These are phyloP conservation scores for Enteromius thamalakanensis DNA, from an alignment of 2,797 vertebrate species.

Conservation along the genomic window DNA sequence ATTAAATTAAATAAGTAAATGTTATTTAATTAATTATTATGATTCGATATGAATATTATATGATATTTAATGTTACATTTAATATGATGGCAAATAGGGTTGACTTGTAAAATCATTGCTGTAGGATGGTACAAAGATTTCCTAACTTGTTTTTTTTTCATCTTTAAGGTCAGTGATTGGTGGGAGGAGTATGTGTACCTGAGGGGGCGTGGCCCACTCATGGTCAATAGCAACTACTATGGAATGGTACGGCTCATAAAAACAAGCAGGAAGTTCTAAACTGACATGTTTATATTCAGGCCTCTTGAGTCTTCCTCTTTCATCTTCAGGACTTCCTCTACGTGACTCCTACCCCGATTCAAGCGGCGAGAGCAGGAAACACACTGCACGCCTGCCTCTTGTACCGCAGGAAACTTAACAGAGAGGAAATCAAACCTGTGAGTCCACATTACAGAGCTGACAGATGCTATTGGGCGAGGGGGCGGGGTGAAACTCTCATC, in stretches of 20 bases:
- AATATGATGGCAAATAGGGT: not conserved
- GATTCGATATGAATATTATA: not conserved
- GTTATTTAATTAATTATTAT: too few species aligned
- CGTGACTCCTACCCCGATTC: constrained; percentile 86
- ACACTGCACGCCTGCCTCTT: constrained; percentile 76
- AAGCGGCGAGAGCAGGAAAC: constrained; percentile 82
- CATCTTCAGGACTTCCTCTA: constrained; percentile 86
- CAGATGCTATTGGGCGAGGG: not conserved
- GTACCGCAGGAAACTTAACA: constrained; percentile 81
- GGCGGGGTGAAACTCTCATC: not conserved
- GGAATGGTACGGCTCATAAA: constrained; percentile 79
- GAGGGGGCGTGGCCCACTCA: constrained; percentile 82
- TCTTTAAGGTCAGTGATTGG: constrained; percentile 87
- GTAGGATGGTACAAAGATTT: not conserved
- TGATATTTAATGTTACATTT: not conserved
- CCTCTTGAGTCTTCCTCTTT: not conserved
- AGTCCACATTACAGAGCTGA: constrained; percentile 56
- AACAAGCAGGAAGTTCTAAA: not conserved
- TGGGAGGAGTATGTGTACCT: constrained; percentile 93
- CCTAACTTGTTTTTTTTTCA: not conserved
- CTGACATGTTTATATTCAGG: not conserved
- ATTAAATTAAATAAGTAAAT: too few species aligned
- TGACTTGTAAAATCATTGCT: not conserved
- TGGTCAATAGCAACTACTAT: constrained; percentile 94
- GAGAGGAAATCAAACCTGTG: constrained; percentile 82